A percentile compares a stretch with the other conserved stretches of the same genome.
phyloP scores from a whole-genome alignment of 2,797 vertebrate genomes.

The Propithecus perrieri region DNA sequence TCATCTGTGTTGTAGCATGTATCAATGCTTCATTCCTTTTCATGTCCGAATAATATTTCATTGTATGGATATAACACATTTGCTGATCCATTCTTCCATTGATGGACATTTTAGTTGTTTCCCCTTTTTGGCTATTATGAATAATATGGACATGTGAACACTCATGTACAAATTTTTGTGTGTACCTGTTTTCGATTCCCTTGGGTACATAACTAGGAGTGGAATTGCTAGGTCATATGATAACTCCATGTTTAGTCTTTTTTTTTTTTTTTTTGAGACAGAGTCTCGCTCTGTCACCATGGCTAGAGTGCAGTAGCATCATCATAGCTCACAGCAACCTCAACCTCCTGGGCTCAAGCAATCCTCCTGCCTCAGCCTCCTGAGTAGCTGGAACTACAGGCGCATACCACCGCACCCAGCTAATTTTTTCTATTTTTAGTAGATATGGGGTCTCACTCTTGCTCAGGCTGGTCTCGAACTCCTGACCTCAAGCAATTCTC shows the following conservation, averaged over 20 bases:
- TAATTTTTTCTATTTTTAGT: too few relatives aligned
- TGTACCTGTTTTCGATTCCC: neutral
- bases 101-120: neutral
- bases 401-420: too few relatives aligned
- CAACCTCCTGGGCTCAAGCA: too few relatives aligned
- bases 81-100: neutral
- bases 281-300: too few relatives aligned
- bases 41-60: neutral
- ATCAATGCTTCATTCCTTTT: neutral
- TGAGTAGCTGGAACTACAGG: too few relatives aligned
- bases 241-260: neutral
- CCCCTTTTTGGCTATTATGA: neutral
- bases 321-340: too few relatives aligned
- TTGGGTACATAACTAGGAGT: neutral
- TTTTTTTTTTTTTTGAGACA: too few relatives aligned
- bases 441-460: too few relatives aligned
- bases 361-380: too few relatives aligned
- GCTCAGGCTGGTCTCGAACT: too few relatives aligned
- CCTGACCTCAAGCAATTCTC: too few relatives aligned
- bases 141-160: neutral
- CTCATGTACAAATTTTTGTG: neutral
- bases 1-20: neutral
- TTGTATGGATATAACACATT: neutral
- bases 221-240: neutral
- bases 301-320: too few relatives aligned